Conservation (phyloP, 2,797 vertebrate genomes). For the Paguma larvata region DNA sequence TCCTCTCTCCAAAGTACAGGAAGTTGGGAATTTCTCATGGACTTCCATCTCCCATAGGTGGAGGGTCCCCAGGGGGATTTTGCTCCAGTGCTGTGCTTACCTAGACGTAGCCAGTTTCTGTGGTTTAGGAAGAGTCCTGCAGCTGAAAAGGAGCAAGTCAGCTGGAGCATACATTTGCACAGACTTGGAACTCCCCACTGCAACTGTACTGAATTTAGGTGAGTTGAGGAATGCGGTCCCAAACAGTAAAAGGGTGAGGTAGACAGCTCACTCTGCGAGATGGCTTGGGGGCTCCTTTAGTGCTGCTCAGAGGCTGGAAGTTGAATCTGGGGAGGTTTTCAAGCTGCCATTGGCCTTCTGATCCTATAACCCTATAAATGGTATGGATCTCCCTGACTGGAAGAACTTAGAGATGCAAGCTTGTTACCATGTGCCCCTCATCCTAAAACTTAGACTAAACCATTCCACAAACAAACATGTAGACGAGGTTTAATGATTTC, state of each 20-base stretch:
- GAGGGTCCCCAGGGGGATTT: background rate
- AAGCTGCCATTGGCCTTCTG: background rate
- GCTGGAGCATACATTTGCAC: background rate
- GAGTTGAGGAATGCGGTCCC: background rate
- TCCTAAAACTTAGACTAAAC: background rate
- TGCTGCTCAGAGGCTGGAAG: background rate
- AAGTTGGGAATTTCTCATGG: background rate
- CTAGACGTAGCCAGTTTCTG: background rate
- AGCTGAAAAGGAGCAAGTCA: background rate
- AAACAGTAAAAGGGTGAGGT: rapidly evolving
- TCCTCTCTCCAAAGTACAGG: no score
- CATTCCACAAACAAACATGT: no score
- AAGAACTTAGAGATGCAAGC: background rate
- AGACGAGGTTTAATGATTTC: background rate
- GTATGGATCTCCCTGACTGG: background rate
- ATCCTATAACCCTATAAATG: background rate
- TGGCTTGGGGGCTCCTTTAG: rapidly evolving
- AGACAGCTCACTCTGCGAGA: background rate
- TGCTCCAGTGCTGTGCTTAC: background rate
- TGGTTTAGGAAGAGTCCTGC: background rate
- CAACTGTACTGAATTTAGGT: background rate
- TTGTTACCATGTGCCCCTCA: background rate
- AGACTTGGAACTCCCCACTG: rapidly evolving
- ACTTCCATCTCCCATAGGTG: background rate
- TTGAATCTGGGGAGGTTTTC: background rate